Evolutionary conservation across 2,888 invertebrate species (phyloP).

Genomic region (Belgica antarctica): DNA sequence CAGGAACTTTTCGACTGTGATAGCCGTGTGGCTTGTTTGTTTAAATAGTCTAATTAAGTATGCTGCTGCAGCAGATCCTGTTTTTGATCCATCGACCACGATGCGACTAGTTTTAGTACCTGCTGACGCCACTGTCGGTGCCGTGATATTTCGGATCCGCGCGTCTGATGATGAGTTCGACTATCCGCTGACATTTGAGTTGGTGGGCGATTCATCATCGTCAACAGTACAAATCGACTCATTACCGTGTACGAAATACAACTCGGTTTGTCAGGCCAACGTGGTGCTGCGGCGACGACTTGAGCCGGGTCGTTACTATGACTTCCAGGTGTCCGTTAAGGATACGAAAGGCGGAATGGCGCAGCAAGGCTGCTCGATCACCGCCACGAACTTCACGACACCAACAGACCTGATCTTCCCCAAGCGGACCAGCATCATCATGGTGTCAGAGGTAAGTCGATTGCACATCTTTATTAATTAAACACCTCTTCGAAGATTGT

Average conservation of each 20-base stretch:
- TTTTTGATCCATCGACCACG: conserved; percentile 79
- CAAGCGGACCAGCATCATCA: conserved; percentile 72
- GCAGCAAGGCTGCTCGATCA: conserved; percentile 74
- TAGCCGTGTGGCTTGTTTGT: conserved; percentile 38
- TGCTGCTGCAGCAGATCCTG: conserved; percentile 62
- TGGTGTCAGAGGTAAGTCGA: conserved; percentile 68
- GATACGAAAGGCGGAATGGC: conserved; percentile 76
- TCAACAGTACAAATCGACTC: conserved; percentile 76
- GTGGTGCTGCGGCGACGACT: conserved; percentile 73
- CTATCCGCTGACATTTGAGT: conserved; percentile 79
- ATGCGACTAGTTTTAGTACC: conserved; percentile 81
- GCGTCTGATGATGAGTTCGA: conserved; percentile 85
- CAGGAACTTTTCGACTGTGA: conserved; percentile 42
- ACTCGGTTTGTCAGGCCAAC: conserved; percentile 86
- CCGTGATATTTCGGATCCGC: conserved; percentile 82
- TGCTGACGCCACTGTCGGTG: conserved; percentile 76
- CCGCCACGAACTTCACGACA: conserved; percentile 80
- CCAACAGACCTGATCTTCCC: conserved; percentile 81
- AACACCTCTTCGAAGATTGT: neutral
- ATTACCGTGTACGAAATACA: conserved; percentile 80
- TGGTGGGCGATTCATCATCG: conserved; percentile 70
- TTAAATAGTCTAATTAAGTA: conserved; percentile 35
- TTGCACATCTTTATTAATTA: conserved; percentile 6
- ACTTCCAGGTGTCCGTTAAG: conserved; percentile 70
- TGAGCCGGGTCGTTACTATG: conserved; percentile 78